Evolutionary conservation across 1,140 invertebrate genomes (phyloP).

Genomic region (Euura lappo): DNA sequence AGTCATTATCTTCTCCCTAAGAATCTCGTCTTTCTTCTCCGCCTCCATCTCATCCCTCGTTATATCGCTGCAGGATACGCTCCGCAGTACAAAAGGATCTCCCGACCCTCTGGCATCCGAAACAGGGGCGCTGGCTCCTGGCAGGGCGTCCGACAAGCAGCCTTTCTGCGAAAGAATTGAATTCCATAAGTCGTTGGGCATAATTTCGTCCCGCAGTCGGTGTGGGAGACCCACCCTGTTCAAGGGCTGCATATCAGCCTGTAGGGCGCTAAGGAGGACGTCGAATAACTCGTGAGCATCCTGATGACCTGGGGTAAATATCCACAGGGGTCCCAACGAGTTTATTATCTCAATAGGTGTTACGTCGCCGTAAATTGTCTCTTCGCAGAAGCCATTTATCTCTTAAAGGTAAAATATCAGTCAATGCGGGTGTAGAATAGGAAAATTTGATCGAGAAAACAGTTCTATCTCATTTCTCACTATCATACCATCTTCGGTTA

Average conservation of each 20-base stretch:
- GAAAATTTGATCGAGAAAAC: neutral
- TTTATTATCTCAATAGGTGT: conserved; percentile 79
- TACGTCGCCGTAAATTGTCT: conserved; percentile 66
- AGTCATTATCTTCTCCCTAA: conserved; percentile 22
- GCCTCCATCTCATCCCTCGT: conserved; percentile 28
- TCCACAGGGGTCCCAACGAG: conserved; percentile 79
- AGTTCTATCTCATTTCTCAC: neutral
- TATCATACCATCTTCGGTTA: conserved; percentile 38
- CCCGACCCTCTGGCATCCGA: conserved; percentile 43
- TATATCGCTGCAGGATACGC: conserved; percentile 57
- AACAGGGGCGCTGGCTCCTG: conserved; percentile 32
- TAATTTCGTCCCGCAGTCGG: neutral
- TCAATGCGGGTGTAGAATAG: conserved; percentile 10
- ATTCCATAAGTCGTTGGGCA: neutral
- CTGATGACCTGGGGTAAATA: conserved; percentile 87
- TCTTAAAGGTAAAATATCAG: conserved; percentile 56
- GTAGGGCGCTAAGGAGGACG: conserved; percentile 83
- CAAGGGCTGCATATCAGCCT: conserved; percentile 76
- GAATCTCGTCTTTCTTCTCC: too few species aligned
- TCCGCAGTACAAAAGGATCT: conserved; percentile 44
- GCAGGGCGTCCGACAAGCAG: conserved; percentile 74
- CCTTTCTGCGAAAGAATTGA: conserved; percentile 60
- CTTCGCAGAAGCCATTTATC: conserved; percentile 78
- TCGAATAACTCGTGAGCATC: conserved; percentile 93
- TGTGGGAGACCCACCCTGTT: conserved; percentile 60